phyloP scores from a whole-genome alignment of 1,140 invertebrate species.

The Hestina assimilis region DNA sequence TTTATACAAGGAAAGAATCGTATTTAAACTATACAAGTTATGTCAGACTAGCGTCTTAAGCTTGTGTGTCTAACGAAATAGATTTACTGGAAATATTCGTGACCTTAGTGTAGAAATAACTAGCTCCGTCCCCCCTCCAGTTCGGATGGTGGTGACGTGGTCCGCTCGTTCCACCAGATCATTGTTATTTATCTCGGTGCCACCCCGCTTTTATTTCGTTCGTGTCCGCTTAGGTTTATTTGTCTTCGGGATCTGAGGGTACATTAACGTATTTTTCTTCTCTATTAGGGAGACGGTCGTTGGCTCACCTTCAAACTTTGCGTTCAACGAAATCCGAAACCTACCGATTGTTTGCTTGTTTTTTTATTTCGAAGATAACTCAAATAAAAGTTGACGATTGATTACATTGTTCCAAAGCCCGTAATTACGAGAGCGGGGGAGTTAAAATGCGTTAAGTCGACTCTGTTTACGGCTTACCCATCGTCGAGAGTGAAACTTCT shows the following conservation, averaged over 20 bases:
- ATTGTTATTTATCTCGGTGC: slow-evolving; percentile 69
- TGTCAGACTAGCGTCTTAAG: too few species aligned
- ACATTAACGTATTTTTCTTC: slow-evolving; percentile 78
- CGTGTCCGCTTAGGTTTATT: slow-evolving; percentile 71
- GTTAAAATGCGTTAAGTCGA: slow-evolving; percentile 47
- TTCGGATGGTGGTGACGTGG: slow-evolving; percentile 26
- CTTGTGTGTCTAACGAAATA: too few species aligned
- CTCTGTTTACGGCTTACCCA: slow-evolving; percentile 43
- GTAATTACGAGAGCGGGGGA: slow-evolving; percentile 56
- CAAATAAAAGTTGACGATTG: slow-evolving; percentile 76
- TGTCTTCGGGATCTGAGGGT: slow-evolving; percentile 74
- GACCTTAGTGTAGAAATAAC: slow-evolving; percentile 3
- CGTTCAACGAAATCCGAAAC: slow-evolving; percentile 58
- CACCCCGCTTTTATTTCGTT: slow-evolving; percentile 68
- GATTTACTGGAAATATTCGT: slow-evolving; percentile 1
- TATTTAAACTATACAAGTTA: too few species aligned
- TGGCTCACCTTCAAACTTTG: slow-evolving; percentile 73
- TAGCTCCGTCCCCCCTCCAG: slow-evolving; percentile 4
- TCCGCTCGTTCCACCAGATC: slow-evolving; percentile 53
- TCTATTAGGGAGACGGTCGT: slow-evolving; percentile 73
- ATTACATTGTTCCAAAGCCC: slow-evolving; percentile 61
- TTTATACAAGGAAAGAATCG: too few species aligned
- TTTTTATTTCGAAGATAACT: slow-evolving; percentile 69
- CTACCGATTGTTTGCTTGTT: slow-evolving; percentile 63
- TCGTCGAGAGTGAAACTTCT: slow-evolving; percentile 18